Base-by-base conservation (phyloP, 2,113 vertebrate species). In the Geothlypis trichas region DNA sequence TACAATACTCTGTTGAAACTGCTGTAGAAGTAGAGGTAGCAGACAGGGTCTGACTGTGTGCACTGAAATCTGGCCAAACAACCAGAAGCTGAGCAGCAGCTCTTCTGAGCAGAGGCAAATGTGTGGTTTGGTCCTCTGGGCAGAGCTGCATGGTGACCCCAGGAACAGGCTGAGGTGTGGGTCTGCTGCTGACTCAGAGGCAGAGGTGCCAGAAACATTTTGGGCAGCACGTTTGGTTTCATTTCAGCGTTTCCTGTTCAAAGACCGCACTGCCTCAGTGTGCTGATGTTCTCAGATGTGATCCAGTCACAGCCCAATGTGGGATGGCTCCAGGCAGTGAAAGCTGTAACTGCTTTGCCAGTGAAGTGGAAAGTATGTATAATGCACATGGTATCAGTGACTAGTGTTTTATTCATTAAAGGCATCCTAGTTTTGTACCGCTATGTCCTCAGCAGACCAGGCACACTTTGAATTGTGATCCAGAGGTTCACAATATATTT, bases 401-500 rank as follows among this genome's bases (percentile, higher is more conserved):
- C 93, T 96, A 71, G 92, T 96, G 93, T 94, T 96, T 94, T 96
- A 96, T 94, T 96, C 92, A 95, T 96, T 96, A 96, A 95, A 96
- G 57, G 90, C 90, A 93, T 96, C 92, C 87, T 91, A 44, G 67
- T 91, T 93, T 88, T 88, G 47, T 93, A 57, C 85, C 1, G 3
- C 94, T 71, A 57, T 75, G 79, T 93, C 82, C 90, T 84, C 82
- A 67, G 90, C 82, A 96, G 91, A 67, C 51, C 91, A 95, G 87
- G 82, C 84, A 93, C 79, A 80, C 75, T 95, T 90, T 93, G 84
- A 90, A 74, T 93, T 90, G 94, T 0, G 2, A 80, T 90, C 67
- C 5, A 9, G 87, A 93, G 91, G 42, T 88, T 91, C 58, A 66
- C 63, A 44, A 4, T 88, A 10, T 58, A 37, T 93, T 93, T 96